These are phyloP conservation scores for Metaphire vulgaris DNA, from an alignment of 1,140 invertebrate genomes.

Conservation along the genomic window DNA sequence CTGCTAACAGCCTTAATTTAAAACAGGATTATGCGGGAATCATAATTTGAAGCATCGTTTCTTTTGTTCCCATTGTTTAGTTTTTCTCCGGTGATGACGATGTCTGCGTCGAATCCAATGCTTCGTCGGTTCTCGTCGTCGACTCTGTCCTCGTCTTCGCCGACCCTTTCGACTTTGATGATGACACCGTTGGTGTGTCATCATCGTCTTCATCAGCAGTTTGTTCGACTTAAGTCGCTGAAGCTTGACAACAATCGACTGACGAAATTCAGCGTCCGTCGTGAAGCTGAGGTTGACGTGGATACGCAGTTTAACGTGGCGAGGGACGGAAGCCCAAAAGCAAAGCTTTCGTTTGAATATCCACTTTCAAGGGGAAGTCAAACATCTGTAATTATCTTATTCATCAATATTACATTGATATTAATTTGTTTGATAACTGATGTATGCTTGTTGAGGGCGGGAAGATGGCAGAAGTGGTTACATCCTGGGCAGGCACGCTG, in stretches of 20 bases:
- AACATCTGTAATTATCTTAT: too few relatives aligned
- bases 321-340: neutral
- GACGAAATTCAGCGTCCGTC: conserved; percentile 37
- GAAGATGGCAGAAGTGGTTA: too few relatives aligned
- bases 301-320: neutral
- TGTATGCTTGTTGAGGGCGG: too few relatives aligned
- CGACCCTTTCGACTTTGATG: neutral
- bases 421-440: too few relatives aligned
- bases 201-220: conserved; percentile 70
- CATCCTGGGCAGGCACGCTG: too few relatives aligned
- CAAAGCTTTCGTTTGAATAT: neutral
- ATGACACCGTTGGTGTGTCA: conserved; percentile 55
- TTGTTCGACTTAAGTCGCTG: conserved; percentile 73
- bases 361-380: neutral
- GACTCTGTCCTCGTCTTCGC: neutral
- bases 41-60: too few relatives aligned
- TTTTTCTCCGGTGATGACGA: neutral
- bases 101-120: neutral
- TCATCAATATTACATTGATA: too few relatives aligned
- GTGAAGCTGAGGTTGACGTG: conserved; percentile 48
- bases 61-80: neutral
- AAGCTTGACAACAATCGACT: conserved; percentile 79
- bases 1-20: too few relatives aligned
- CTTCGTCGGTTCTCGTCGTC: neutral
- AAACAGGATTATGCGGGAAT: too few relatives aligned